These are phyloP conservation scores for Ceratotherium simum DNA, from an alignment of 2,113 vertebrate genomes.

Conservation along the genomic window DNA sequence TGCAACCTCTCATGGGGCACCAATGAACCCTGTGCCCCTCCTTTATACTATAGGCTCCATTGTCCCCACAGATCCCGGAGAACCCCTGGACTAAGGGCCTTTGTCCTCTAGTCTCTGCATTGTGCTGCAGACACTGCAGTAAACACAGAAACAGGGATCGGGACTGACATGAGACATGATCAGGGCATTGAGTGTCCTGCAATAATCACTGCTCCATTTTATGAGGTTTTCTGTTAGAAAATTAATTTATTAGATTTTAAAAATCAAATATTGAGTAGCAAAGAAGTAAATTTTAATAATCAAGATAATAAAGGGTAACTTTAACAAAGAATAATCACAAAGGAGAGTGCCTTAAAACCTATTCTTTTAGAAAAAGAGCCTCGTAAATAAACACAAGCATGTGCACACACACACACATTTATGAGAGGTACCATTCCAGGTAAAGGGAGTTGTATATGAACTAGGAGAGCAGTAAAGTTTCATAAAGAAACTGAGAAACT, in stretches of 20 bases:
- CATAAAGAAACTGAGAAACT: not conserved
- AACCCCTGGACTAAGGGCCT: not conserved
- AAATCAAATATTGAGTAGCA: not conserved
- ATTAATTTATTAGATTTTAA: not conserved
- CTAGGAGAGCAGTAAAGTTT: not conserved
- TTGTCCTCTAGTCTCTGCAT: not conserved
- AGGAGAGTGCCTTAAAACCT: not conserved
- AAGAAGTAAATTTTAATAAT: not conserved
- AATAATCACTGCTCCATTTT: not conserved
- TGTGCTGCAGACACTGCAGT: not conserved
- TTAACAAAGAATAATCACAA: not conserved
- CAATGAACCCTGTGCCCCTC: not conserved
- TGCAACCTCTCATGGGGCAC: accelerated
- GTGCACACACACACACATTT: not conserved
- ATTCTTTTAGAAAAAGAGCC: not conserved
- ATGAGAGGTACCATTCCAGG: not conserved
- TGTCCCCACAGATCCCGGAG: not conserved
- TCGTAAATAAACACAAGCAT: not conserved
- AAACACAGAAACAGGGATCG: not conserved
- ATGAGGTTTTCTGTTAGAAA: conserved; percentile 14
- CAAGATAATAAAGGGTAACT: not conserved
- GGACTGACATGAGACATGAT: not conserved
- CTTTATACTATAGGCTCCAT: accelerated
- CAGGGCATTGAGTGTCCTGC: not conserved
- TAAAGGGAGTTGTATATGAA: not conserved